Evolutionary conservation across 2,113 vertebrate species (phyloP), one percentile per base, ranked within the genome.

Genomic region (Periophthalmodon schlosseri): DNA sequence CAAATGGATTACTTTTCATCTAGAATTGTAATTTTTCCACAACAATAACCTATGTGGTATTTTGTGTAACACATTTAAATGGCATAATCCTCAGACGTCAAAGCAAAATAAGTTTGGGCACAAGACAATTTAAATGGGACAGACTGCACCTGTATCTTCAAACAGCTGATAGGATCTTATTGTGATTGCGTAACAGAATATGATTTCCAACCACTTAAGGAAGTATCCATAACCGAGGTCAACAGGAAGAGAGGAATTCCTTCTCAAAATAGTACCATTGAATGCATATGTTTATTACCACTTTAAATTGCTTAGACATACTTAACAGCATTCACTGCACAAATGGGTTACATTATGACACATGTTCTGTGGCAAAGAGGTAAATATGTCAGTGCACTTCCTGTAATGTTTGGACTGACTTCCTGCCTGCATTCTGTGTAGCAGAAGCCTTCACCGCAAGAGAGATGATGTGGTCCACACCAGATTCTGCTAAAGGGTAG

Each of bases 391-490:
- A 63, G 68, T 78, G 74, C 72, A 80, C 85, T 92, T 91, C 89
- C 86, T 93, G 91, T 86, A 57, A 68, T 75, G 85, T 78, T 91
- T 77, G 84, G 86, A 80, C 80, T 74, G 50, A 91, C 87, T 91
- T 94, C 93, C 92, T 94, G 90, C 61, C 73, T 69, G 88, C 79
- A 65, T 4, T 79, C 81, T 81, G 49, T 83, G 72, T 49, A 70
- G 86, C 85, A 77, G 82, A 82, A 89, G 79, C 3, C 64, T 78
- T 82, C 79, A 87, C 94, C 91, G 86, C 92, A 92, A 89, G 75
- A 83, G 72, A 89, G 76, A 76, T 68, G 83, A 44, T 86, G 91
- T 6, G 82, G 89, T 85, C 76, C 21, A 24, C 71, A 85, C 76
- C 83, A 84, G 84, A 90, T 79, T 69, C 77, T 28, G 69, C 64